A percentile compares a stretch with the other conserved stretches of the same genome.
These are phyloP conservation scores for Noctua pronuba DNA, from an alignment of 2,888 invertebrate species.

Conservation along the genomic window DNA sequence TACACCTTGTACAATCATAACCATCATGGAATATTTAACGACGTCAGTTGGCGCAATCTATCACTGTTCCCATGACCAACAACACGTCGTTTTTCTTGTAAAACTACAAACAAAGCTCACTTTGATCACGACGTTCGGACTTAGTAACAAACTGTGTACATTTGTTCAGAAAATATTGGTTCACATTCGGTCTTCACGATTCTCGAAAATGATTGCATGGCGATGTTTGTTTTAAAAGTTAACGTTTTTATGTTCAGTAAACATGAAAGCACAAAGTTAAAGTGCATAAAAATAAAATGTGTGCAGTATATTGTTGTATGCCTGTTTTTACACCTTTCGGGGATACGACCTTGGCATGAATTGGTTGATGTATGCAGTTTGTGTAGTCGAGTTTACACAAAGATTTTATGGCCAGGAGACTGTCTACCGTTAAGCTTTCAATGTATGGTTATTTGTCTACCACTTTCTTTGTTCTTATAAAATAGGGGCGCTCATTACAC, in stretches of 20 bases:
- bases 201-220: constrained; percentile 12
- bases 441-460: neutral
- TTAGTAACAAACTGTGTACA: constrained; percentile 13
- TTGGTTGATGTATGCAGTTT: neutral
- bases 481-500: neutral
- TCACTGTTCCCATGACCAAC: constrained; percentile 34
- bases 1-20: no score
- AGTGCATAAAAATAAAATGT: constrained; percentile 12
- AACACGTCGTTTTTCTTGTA: constrained; percentile 29
- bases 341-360: constrained; percentile 26
- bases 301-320: neutral
- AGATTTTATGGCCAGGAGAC: neutral
- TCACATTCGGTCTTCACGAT: constrained; percentile 14
- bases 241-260: constrained; percentile 16
- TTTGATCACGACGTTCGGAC: constrained; percentile 1
- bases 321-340: neutral
- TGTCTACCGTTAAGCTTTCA: neutral
- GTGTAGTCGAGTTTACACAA: neutral
- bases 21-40: constrained; percentile 26
- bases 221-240: constrained; percentile 35
- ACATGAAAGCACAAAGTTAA: constrained; percentile 27
- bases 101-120: neutral
- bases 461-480: neutral
- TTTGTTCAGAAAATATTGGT: constrained; percentile 28
- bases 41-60: constrained; percentile 17